A percentile compares a stretch with the other conserved stretches of the same genome.
These are phyloP conservation scores for Nasonovia ribisnigri DNA, from an alignment of 2,888 invertebrate genomes.

Conservation along the genomic window DNA sequence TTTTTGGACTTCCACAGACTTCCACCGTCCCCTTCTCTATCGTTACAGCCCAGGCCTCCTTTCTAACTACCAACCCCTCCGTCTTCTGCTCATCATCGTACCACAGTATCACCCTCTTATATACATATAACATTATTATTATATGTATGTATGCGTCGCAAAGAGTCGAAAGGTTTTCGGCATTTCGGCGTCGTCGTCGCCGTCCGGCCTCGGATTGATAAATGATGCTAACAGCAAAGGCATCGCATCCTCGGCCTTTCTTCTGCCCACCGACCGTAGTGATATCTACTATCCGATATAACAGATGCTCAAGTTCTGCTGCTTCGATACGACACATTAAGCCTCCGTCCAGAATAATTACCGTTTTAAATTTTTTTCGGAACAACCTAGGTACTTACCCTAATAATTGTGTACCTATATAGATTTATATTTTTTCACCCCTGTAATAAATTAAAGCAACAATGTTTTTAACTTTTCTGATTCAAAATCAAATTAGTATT, in stretches of 20 bases:
- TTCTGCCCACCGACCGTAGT: conserved; percentile 3
- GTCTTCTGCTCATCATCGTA: not conserved
- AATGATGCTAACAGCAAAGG: conserved; percentile 38
- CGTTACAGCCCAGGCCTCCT: not conserved
- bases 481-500: not conserved
- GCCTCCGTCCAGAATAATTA: not conserved
- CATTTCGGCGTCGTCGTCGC: not conserved
- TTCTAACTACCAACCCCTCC: not conserved
- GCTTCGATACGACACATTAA: not conserved
- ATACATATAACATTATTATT: not conserved
- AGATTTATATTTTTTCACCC: not conserved
- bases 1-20: not conserved
- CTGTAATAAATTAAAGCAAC: not conserved
- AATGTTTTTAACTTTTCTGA: not conserved
- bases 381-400: not conserved
- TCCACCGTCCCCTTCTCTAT: not conserved
- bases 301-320: not conserved
- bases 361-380: not conserved
- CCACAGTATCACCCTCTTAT: not conserved
- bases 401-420: not conserved
- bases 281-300: not conserved
- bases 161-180: conserved; percentile 23
- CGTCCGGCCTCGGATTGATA: conserved; percentile 53
- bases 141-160: not conserved
- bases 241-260: not conserved